phyloP scores from a whole-genome alignment of 2,888 invertebrate species.

The Mimumesa dahlbomi region DNA sequence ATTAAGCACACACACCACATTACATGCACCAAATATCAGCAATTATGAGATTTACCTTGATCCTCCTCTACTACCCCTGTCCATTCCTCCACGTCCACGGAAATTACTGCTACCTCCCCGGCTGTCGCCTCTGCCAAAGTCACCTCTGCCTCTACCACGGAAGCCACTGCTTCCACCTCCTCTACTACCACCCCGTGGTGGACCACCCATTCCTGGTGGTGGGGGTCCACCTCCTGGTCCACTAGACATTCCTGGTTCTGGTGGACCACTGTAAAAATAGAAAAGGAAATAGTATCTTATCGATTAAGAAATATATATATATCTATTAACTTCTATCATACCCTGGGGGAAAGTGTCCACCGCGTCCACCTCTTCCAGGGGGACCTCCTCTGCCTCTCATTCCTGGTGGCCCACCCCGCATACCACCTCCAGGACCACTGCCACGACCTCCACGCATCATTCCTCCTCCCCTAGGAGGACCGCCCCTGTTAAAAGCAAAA shows the following conservation, averaged over 20 bases:
- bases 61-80: slow-evolving; percentile 82
- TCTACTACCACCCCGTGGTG: slow-evolving; percentile 73
- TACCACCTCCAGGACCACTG: slow-evolving; percentile 75
- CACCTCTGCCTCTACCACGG: slow-evolving; percentile 73
- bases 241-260: slow-evolving; percentile 71
- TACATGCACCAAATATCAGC: too few species aligned
- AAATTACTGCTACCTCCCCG: slow-evolving; percentile 72
- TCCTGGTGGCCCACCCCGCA: slow-evolving; percentile 77
- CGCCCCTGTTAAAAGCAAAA: slow-evolving; percentile 63
- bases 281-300: neutral
- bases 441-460: slow-evolving; percentile 77
- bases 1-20: too few species aligned
- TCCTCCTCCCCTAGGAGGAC: slow-evolving; percentile 75
- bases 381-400: slow-evolving; percentile 77
- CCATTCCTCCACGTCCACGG: slow-evolving; percentile 75
- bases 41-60: too few species aligned
- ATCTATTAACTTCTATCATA: too few species aligned
- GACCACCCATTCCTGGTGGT: slow-evolving; percentile 74
- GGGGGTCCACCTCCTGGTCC: slow-evolving; percentile 73
- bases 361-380: slow-evolving; percentile 74
- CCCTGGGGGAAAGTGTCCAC: slow-evolving; percentile 78
- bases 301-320: slow-evolving; percentile 3
- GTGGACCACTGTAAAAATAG: slow-evolving; percentile 69
- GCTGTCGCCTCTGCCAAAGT: slow-evolving; percentile 79
- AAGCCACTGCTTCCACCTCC: slow-evolving; percentile 70